Percentiles rank a stretch among this genome's conserved stretches.
Evolutionary conservation across 2,113 vertebrate species (phyloP).

Genomic region (Nematolebias whitei): DNA sequence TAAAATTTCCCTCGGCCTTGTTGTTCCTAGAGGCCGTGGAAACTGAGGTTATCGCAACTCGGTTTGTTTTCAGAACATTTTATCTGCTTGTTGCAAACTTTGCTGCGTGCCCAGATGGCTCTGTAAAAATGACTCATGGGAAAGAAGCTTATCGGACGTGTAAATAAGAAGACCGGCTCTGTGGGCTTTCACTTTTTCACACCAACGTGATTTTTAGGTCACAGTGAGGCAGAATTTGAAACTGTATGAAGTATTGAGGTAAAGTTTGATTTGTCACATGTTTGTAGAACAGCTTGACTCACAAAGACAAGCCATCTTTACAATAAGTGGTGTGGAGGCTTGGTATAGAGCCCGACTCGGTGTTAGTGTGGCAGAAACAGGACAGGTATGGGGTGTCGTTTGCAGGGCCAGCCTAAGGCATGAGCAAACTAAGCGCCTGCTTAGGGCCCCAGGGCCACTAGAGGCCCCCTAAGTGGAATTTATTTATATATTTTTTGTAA

Average conservation of each 20-base stretch:
- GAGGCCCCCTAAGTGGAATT: too few species aligned
- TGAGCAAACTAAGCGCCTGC: too few species aligned
- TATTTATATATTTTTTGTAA: too few species aligned
- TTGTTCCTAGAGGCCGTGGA: constrained; percentile 28
- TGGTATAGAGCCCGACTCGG: too few species aligned
- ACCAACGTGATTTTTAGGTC: constrained; percentile 1
- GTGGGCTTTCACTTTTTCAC: constrained; percentile 8
- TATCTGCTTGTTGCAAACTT: constrained; percentile 42
- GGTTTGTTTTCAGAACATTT: constrained; percentile 59
- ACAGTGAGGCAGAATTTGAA: neutral
- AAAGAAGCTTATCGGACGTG: constrained; percentile 4
- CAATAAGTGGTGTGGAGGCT: too few species aligned
- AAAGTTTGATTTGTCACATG: constrained; percentile 18
- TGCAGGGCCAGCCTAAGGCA: too few species aligned
- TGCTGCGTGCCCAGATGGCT: constrained; percentile 23
- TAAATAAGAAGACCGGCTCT: constrained; percentile 6
- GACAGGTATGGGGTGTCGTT: constrained; percentile 7
- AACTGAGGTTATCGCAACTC: constrained; percentile 37
- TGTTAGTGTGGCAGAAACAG: constrained; percentile 19
- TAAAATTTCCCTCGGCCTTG: constrained; percentile 42
- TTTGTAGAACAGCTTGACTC: constrained; percentile 50
- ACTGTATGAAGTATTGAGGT: neutral
- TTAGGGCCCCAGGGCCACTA: too few species aligned
- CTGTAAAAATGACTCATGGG: constrained; percentile 2
- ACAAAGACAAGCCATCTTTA: constrained; percentile 22